Evolutionary conservation across 2,113 vertebrate species (phyloP).

Genomic region (Micromys minutus): DNA sequence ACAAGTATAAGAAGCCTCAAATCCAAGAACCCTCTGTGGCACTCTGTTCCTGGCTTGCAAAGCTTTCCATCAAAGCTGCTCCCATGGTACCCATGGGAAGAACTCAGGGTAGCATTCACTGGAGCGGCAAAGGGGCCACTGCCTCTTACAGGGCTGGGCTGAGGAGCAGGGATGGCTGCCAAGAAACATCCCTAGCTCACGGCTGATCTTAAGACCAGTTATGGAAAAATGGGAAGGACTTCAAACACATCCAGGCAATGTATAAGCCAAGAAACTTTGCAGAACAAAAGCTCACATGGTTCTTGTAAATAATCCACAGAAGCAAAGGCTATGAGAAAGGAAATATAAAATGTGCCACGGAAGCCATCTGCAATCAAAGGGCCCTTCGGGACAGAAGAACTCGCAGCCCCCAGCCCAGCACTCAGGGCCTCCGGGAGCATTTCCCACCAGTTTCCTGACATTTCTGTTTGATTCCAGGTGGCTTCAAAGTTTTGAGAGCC

Average conservation of each 20-base stretch:
- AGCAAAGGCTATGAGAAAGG: not conserved
- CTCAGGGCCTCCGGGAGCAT: not conserved
- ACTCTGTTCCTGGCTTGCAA: not conserved
- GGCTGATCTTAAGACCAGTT: not conserved
- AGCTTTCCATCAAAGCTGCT: too few relatives aligned
- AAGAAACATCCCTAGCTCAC: not conserved
- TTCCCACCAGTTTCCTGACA: not conserved
- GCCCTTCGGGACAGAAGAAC: fast-evolving
- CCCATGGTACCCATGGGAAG: fast-evolving
- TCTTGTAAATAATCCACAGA: not conserved
- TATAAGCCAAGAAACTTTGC: not conserved
- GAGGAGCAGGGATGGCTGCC: not conserved
- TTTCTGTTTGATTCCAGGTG: not conserved
- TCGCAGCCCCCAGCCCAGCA: not conserved
- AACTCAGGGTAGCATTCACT: not conserved
- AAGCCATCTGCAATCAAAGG: not conserved
- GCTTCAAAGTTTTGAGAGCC: not conserved
- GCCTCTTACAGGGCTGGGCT: not conserved
- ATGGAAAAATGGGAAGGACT: not conserved
- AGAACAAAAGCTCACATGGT: not conserved
- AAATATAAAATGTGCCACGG: not conserved
- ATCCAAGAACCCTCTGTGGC: not conserved
- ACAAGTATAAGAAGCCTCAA: not conserved
- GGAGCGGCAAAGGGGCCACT: not conserved
- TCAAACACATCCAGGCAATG: not conserved